Evolutionary conservation across 2,113 vertebrate genomes (phyloP).

Genomic region (Muscicapa adusta): DNA sequence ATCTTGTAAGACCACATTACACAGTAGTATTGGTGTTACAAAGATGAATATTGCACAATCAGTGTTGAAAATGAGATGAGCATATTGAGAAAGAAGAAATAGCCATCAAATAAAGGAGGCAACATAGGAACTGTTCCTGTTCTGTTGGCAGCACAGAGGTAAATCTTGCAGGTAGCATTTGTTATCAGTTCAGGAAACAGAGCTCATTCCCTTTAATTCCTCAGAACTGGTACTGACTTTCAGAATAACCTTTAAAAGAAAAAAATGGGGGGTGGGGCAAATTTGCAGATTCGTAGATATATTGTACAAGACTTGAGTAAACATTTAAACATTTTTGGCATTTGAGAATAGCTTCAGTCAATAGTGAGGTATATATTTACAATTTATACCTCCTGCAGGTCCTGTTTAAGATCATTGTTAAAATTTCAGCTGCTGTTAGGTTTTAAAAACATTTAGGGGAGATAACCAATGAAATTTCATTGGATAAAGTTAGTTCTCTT

Average conservation of each 20-base stretch:
- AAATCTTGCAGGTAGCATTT: not conserved
- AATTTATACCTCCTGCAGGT: not conserved
- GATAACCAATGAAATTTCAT: not conserved
- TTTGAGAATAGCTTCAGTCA: not conserved
- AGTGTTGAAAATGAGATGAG: not conserved
- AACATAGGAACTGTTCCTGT: not conserved
- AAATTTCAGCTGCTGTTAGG: not conserved
- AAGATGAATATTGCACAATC: not conserved
- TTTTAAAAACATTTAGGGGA: not conserved
- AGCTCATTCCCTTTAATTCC: not conserved
- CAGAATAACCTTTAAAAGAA: not conserved
- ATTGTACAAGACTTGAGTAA: not conserved
- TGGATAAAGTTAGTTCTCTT: not conserved
- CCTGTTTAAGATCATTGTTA: not conserved
- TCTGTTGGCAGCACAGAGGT: not conserved
- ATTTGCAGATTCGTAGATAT: not conserved
- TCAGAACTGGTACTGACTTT: not conserved
- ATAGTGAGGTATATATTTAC: not conserved
- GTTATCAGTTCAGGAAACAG: not conserved
- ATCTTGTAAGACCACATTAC: not conserved
- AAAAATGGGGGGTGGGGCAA: accelerated
- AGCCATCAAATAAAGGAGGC: not conserved
- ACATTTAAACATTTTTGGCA: not conserved
- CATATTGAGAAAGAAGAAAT: not conserved
- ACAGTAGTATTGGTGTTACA: not conserved